A percentile compares a stretch with the other conserved stretches of the same genome.
Conservation (phyloP, 1,140 invertebrate genomes). For the Harlomillsia oculata region DNA sequence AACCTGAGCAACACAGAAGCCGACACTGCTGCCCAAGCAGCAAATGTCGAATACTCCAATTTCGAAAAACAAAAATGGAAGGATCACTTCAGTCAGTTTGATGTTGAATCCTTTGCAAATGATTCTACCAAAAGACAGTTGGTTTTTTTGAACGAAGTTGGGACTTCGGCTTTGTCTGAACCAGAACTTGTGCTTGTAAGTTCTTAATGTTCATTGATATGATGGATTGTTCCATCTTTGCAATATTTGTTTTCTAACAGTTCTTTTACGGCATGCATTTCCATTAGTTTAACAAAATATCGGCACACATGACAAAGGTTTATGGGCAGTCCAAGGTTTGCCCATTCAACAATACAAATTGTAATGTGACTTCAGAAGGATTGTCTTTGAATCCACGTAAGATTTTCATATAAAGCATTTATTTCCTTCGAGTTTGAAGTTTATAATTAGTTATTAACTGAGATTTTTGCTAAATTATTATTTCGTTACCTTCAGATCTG, state of each 20-base stretch:
- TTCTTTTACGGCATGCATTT: conserved; percentile 1
- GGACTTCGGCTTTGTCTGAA: conserved; percentile 68
- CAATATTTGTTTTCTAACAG: too few species aligned
- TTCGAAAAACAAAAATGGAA: conserved; percentile 64
- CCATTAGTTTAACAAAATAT: conserved; percentile 66
- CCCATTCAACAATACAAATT: conserved; percentile 48
- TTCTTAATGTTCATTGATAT: conserved; percentile 54
- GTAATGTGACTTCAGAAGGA: conserved; percentile 37
- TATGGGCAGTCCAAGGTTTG: conserved; percentile 69
- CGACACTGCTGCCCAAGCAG: conserved; percentile 39
- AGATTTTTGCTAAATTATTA: not conserved
- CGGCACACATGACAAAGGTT: conserved; percentile 77
- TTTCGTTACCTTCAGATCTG: conserved; percentile 37
- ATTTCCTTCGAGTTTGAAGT: not conserved
- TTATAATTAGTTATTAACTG: not conserved
- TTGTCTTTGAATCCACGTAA: conserved; percentile 38
- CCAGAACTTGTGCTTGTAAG: conserved; percentile 76
- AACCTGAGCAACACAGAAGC: conserved; percentile 24
- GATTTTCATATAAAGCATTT: not conserved
- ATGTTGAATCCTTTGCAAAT: conserved; percentile 57
- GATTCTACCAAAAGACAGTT: conserved; percentile 59
- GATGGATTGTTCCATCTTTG: not conserved
- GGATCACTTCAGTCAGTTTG: conserved; percentile 55
- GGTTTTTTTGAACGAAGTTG: conserved; percentile 65
- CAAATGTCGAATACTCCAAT: conserved; percentile 65